Evolutionary conservation across 2,113 vertebrate genomes (phyloP), one percentile per base, ranked within the genome.

Genomic region (Siphamia tubifer): DNA sequence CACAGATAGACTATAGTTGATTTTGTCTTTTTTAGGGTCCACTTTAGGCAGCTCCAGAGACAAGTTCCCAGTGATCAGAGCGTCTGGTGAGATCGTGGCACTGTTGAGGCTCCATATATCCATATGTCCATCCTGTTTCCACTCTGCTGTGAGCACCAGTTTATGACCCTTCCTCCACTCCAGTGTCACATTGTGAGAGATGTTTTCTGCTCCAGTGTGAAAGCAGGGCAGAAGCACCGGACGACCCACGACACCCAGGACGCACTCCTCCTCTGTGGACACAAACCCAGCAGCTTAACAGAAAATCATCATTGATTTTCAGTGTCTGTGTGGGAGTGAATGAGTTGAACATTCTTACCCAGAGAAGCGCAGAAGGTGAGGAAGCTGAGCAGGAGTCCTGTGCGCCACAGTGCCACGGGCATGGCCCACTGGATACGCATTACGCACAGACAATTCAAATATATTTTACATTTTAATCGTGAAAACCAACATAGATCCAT

Each of bases 121-220:
- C 45, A 74, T 49, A 0, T 47, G 31, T 12, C 48, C 67, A 2
- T 31, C 44, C 3, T 45, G 5, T 2, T 9, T 34, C 85, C 82
- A 85, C 43, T 11, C 38, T 1, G 82, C 69, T 13, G 53, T 68
- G 20, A 90, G 58, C 21, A 90, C 54, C 52, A 80, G 64, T 10
- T 85, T 23, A 1, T 32, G 40, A 1, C 21, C 74, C 24, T 35
- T 76, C 64, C 63, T 79, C 91, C 91, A 92, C 69, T 84, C 79
- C 3, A 85, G 30, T 34, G 87, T 74, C 5, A 87, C 15, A 4
- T 88, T 84, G 11, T 4, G 27, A 2, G 15, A 44, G 27, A n/a
- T n/a, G n/a, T 16, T 11, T 2, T 40, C 3, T 2, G 62, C 10
- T 15, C 74, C 42, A 3, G 70, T 45, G 39, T 73, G 71, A 6